Base-by-base conservation (phyloP, 2,888 invertebrate genomes). In the Sialis lutaria region DNA sequence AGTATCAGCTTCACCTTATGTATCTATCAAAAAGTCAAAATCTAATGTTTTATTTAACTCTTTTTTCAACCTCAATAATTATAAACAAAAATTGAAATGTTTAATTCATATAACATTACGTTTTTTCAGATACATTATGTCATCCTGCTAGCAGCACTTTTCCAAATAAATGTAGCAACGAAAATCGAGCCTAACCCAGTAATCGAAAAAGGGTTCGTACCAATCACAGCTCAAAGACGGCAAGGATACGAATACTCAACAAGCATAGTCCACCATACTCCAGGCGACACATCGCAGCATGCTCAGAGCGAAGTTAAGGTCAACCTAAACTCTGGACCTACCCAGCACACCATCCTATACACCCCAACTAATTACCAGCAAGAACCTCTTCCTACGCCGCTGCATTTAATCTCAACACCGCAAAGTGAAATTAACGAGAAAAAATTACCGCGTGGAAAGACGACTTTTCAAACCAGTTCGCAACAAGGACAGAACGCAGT, bases 281-380 rank as follows among this genome's bases (percentile, higher is more conserved):
- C 55, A 5, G 51, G 53, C 22, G 50, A 55, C 50, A 55, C 55
- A 1, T 13, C 30, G 9, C 54, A 54, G 45, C 49, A 54, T 9
- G 56, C 60, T 0, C 52, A 57, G 50, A 59, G 59, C 44, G 51
- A 53, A 8, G 54, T 59, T 30, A 53, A 55, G 22, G 56, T 59
- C 9, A 54, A 53, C 22, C 49, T 53, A 33, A 49, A 52, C 35
- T 42, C 47, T 45, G 9, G 48, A 41, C 10, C 8, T 31, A 7
- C 46, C 6, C 33, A 12, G 10, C n/a, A 13, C 6, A 22, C 13
- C 6, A n/a, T 30, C 34, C 45, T 22, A 5, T 30, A 9, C n/a
- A 32, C 35, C 9, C n/a, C 35, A 13, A 9, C 32, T 3, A 31
- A 10, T 2, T 10, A 13, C 4, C 31, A 42, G 30, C 32, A 5